Base-by-base conservation (phyloP, 2,888 invertebrate genomes). In the Andrena haemorrhoa region DNA sequence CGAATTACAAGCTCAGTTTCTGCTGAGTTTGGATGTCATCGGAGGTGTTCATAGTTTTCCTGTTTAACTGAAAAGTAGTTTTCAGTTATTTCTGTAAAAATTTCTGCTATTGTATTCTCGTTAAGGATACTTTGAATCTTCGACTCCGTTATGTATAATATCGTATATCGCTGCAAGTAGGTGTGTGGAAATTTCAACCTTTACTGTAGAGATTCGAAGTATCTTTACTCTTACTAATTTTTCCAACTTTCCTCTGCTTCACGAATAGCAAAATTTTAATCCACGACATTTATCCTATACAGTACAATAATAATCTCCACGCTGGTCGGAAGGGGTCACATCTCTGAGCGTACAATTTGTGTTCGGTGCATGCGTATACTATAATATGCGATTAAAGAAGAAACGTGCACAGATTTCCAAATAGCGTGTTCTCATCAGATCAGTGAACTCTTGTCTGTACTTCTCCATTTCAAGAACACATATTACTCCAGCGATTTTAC, bases 331-430 rank as follows among this genome's bases (percentile, higher is more conserved):
- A 20, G 16, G n/a, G 2, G 23, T n/a, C 41, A 23, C 56, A 16
- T n/a, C n/a, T n/a, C 33, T 0, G 12, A 23, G 35, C 5, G n/a
- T n/a, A 53, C 7, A 53, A 12, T 53, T 41, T 33, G 10, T 12
- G n/a, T 51, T 47, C n/a, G 53, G 51, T 63, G 61, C 61, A 33
- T 71, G 61, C 47, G 26, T 31, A 29, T 41, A 41, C 41, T 41
- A 41, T 41, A 41, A 41, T 35, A 12, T n/a, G 10, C 26, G 26
- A 10, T 47, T 10, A 33, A 16, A n/a, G n/a, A 4, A 51, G 33
- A 56, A n/a, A n/a, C 35, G 33, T 4, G n/a, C 35, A 33, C 2
- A 23, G 35, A 20, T 31, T 41, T 66, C 20, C 29, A 10, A 47
- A 56, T 68, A 31, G 26, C 10, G 26, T 33, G 16, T 31, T 60